Evolutionary conservation across 2,113 vertebrate genomes (phyloP), one percentile per base, ranked within the genome.

Genomic region (Anser cygnoides): DNA sequence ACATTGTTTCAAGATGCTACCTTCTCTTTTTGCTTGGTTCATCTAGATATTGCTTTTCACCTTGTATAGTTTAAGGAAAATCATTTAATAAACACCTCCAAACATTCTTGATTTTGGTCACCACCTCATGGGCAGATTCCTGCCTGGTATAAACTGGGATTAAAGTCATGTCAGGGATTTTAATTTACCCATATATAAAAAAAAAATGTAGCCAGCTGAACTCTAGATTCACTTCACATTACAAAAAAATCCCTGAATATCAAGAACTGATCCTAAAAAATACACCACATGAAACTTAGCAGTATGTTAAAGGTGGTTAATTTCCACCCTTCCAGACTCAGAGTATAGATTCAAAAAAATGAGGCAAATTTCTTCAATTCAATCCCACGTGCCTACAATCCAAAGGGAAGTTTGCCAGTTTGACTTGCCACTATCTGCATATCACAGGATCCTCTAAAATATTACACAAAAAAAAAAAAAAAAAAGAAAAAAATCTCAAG

Each of bases 311-410:
- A 74, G 13, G 14, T 28, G 5, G 12, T 44, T 84, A 67, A 22
- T 50, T 66, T 11, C 28, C 31, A 46, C 28, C 6, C 28, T 63
- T 81, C 13, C 20, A 61, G 1, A 3, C 41, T 39, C 18, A 77
- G 13, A 83, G 65, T 3, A 55, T 0, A 66, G 13, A 37, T 21
- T 52, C 0, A 65, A 52, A 66, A 66, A 29, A 22, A 3, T 0
- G 2, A 1, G 1, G 71, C 44, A n/a, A 68, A 77, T 78, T 22
- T 62, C 8, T 72, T 74, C 35, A 26, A 81, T 67, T 9, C 7
- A 3, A 31, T 73, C 33, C 74, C 5, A 11, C 1, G 6, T 72
- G 9, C 29, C 68, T 74, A 87, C 21, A 44, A 13, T 80, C 23
- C 50, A 73, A n/a, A 79, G 16, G 3, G 31, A 82, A 72, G 25